Evolutionary conservation across 2,888 invertebrate genomes (phyloP), one percentile per base, ranked within the genome.

Genomic region (Habroteleia sp.): DNA sequence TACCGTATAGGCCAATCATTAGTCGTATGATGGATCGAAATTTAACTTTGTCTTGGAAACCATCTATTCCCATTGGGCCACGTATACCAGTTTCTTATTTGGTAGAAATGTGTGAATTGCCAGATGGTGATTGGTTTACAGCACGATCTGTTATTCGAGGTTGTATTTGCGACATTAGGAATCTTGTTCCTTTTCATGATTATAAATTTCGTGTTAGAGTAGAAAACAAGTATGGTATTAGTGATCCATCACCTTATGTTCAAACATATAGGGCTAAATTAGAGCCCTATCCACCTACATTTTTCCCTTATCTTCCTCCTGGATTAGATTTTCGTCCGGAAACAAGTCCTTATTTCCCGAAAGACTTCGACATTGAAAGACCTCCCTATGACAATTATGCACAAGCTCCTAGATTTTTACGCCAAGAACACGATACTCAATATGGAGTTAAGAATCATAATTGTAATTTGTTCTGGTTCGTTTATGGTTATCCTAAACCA

Each of bases 401-500:
- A 0, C 95, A 96, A 84, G 93, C 95, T 0, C 96, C 96, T 0
- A 91, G 93, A 82, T 98, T 98, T 90, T 90, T 98, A 5, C 93
- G 97, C 0, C 95, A 95, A 81, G 96, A 96, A 84, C 91, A 94
- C 80, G 96, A 96, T 79, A 92, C 93, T 0, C 95, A 97, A 82
- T 98, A 97, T 87, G 98, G 97, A 0, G 95, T 97, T 4, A 96
- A 97, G 86, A 95, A 95, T 16, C 96, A 97, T 87, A 96, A 96
- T 80, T 93, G 94, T 8, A 96, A 94, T 84, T 90, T 99, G 58
- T 95, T 95, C 89, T 96, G 98, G 94, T 97, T 96, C 88, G 96
- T 98, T 7, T 96, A 97, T 85, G 98, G 98, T 0, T 97, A 97
- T 89, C 99, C 99, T 0, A 97, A 97, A 87, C 99, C 99, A 1